These are phyloP conservation scores for Delphinapterus leucas DNA, from an alignment of 2,113 vertebrate species.

Conservation along the genomic window DNA sequence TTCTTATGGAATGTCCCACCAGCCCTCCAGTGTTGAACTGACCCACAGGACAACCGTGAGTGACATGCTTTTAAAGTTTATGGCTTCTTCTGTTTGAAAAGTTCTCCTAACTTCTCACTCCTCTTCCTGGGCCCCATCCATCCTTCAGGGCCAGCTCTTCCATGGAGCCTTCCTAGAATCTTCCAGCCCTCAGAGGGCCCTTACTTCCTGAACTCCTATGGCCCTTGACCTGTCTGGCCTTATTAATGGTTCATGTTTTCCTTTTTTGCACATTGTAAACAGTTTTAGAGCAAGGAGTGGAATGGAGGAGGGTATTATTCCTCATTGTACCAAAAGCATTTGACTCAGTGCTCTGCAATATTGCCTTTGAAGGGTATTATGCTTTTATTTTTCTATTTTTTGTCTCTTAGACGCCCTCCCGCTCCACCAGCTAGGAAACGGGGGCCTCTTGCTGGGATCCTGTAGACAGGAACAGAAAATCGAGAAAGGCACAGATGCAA, in stretches of 20 bases:
- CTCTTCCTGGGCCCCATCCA: neutral
- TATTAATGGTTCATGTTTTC: neutral
- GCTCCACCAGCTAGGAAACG: too few species aligned
- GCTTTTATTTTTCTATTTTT: neutral
- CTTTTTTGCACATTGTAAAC: neutral
- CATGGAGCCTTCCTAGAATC: neutral
- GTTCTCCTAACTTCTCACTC: neutral
- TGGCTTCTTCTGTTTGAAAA: neutral
- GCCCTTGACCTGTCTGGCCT: neutral
- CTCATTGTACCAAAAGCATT: neutral
- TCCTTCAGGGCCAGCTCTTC: neutral
- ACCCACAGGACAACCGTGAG: neutral
- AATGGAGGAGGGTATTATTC: neutral
- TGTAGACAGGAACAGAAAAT: neutral
- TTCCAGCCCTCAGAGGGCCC: neutral
- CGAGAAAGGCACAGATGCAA: neutral
- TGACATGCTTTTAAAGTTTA: neutral
- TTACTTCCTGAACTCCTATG: neutral
- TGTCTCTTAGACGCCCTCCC: accelerated
- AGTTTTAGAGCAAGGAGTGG: neutral
- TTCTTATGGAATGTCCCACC: neutral
- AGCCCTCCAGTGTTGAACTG: neutral
- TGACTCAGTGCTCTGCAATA: neutral
- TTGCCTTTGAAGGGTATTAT: neutral
- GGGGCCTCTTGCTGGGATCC: neutral